phyloP scores from a whole-genome alignment of 2,797 vertebrate genomes.

The Coregonus suidteri region DNA sequence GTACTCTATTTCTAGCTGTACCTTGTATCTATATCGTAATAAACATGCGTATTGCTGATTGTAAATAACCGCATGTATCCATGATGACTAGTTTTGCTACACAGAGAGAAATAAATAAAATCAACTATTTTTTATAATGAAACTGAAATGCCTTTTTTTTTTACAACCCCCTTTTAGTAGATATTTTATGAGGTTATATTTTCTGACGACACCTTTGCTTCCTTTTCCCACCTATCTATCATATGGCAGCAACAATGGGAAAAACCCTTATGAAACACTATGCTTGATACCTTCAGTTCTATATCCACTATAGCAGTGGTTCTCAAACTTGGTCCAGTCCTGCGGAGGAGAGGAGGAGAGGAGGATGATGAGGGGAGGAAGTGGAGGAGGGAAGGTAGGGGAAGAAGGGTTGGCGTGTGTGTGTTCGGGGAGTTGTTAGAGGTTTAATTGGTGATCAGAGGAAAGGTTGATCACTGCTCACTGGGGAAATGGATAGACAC shows the following conservation, averaged over 20 bases:
- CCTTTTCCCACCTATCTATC: background rate
- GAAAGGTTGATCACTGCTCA: background rate
- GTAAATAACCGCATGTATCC: constrained; percentile 82
- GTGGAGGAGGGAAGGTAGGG: background rate
- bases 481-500: background rate
- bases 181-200: background rate
- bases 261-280: too few species aligned
- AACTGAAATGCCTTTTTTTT: constrained; percentile 39
- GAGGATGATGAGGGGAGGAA: background rate
- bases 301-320: background rate
- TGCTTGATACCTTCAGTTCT: too few species aligned
- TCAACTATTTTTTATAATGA: constrained; percentile 88
- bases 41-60: constrained; percentile 81
- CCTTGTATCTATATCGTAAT: constrained; percentile 72
- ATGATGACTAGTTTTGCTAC: constrained; percentile 89
- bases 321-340: too few species aligned
- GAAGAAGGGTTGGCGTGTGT: too few species aligned
- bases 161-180: too few species aligned
- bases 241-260: background rate
- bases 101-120: constrained; percentile 83
- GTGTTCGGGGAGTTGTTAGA: background rate
- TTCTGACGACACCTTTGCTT: background rate
- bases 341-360: too few species aligned
- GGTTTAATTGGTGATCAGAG: background rate
- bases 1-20: constrained; percentile 72